Base-by-base conservation (phyloP, 1,140 invertebrate genomes). In the Euglossa dilemma region DNA sequence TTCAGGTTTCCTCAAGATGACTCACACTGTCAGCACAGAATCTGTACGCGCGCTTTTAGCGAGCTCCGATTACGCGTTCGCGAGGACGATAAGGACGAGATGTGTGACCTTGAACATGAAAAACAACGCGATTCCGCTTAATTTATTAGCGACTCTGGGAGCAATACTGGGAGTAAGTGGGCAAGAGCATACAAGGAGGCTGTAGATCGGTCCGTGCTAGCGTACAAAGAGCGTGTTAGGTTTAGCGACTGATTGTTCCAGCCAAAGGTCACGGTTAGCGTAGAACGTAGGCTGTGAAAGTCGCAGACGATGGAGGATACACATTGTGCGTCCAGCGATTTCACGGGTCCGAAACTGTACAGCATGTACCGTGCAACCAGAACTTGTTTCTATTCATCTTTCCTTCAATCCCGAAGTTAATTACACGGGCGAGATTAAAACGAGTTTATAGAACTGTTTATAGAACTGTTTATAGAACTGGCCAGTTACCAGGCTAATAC, bases 261-360 rank as follows among this genome's bases (percentile, higher is more conserved):
- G 43, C 80, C 59, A 87, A 86, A 86, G 86, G 85, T 87, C 85
- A 87, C 25, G 86, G 86, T 86, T 87, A 86, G 72, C 74, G 47
- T 75, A 61, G 80, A 47, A 83, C 74, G 86, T 66, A 83, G 85
- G 66, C 45, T 76, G 80, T 63, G 75, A 86, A 87, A 77, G 36
- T 74, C 72, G 50, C 59, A 79, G 45, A 54, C 54, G 47, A n/a
- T 36, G 36, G 63, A 18, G n/a, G 16, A 83, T 18, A 52, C 52
- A 57, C 74, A 61, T 85, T 57, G 25, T 54, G 56, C 57, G 36
- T 72, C 69, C n/a, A 69, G 1, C 7, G 74, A 45, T 45, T 50
- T 78, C 45, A 69, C 5, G 52, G 23, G 36, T 36, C 71, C 50
- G 45, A 70, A 70, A 50, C 43, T n/a, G 45, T 59, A 57, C 7